phyloP scores from a whole-genome alignment of 2,888 invertebrate genomes.

The Erpobdella octoculata region DNA sequence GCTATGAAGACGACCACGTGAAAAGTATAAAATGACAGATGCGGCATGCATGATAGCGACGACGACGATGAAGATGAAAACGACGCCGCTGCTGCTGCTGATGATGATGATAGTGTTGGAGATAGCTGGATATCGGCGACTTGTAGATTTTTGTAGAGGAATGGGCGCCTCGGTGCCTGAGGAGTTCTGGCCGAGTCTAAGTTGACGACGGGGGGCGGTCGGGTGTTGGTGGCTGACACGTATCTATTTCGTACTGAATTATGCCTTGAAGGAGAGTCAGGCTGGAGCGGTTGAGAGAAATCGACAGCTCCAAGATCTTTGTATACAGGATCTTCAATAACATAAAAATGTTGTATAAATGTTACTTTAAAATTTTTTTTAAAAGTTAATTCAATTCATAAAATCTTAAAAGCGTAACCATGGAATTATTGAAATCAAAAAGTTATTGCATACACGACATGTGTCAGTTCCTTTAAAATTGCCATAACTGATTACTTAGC shows the following conservation, averaged over 20 bases:
- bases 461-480: no score
- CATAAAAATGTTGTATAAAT: neutral
- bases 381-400: neutral
- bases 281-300: neutral
- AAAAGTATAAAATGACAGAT: neutral
- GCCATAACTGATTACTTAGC: no score
- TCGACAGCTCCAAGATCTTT: slow-evolving; percentile 11
- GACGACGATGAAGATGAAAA: slow-evolving; percentile 2
- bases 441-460: no score
- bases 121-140: neutral
- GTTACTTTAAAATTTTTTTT: neutral
- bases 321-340: slow-evolving; percentile 19
- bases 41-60: neutral
- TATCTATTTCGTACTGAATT: slow-evolving; percentile 1
- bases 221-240: neutral
- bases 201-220: slow-evolving; percentile 9
- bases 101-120: neutral
- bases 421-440: no score
- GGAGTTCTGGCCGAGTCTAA: slow-evolving; percentile 8
- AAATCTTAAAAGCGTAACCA: no score
- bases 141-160: neutral
- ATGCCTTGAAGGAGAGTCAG: neutral
- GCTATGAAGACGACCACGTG: neutral
- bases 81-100: neutral
- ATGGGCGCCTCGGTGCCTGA: neutral